A percentile compares a stretch with the other conserved stretches of the same genome.
phyloP scores from a whole-genome alignment of 2,797 vertebrate species.

The Microhierax caerulescens region DNA sequence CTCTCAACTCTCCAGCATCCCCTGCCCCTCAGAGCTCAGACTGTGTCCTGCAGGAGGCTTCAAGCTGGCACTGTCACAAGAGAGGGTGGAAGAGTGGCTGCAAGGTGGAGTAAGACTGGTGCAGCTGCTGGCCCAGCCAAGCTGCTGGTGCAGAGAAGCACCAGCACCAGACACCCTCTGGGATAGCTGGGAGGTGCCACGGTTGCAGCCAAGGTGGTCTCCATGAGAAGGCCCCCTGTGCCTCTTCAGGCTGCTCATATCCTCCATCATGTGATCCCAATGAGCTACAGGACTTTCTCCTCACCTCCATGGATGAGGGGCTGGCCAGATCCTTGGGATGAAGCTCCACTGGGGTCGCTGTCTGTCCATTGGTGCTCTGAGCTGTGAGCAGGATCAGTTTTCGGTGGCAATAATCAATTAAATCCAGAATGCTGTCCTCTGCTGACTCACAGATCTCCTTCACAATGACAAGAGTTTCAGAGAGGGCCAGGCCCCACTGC shows the following conservation, averaged over 20 bases:
- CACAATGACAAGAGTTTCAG: not conserved
- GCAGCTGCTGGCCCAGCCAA: not conserved
- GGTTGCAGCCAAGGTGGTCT: not conserved
- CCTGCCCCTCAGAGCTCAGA: not conserved
- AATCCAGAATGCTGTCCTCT: constrained; percentile 86
- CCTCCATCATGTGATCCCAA: accelerated
- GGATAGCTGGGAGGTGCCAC: not conserved
- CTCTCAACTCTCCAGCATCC: accelerated
- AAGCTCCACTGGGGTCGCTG: not conserved
- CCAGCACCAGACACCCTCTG: not conserved
- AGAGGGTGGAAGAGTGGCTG: not conserved
- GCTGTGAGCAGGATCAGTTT: constrained; percentile 87
- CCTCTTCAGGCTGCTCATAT: not conserved
- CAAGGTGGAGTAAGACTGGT: not conserved
- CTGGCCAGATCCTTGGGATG: not conserved
- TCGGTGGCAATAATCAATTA: constrained; percentile 95
- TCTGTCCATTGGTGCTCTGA: constrained; percentile 21
- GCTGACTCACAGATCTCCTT: constrained; percentile 92
- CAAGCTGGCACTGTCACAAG: not conserved
- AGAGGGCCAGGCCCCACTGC: not conserved
- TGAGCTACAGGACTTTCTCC: not conserved
- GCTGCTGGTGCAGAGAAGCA: not conserved
- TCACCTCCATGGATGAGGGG: constrained; percentile 81
- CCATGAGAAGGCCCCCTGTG: not conserved
- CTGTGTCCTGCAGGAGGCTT: not conserved